Percentiles rank a stretch among this genome's conserved stretches.
Conservation (phyloP, 92 coral and sea anemone genomes). For the Metridium senile region DNA sequence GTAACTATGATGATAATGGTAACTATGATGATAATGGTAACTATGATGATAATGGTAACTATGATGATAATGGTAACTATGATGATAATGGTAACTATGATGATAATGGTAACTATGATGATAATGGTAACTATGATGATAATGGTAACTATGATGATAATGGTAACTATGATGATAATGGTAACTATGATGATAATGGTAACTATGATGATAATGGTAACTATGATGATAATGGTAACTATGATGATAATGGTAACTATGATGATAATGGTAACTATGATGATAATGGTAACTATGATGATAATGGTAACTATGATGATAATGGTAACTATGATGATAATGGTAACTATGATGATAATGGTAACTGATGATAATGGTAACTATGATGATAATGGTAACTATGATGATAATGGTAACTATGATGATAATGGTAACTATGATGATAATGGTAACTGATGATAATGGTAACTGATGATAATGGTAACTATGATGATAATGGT, state of each 20-base stretch:
- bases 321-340: neutral
- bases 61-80: constrained; percentile 6
- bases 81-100: neutral
- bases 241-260: no score
- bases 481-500: neutral
- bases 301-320: neutral
- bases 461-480: neutral
- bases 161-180: neutral
- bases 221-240: neutral
- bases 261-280: neutral
- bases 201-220: neutral
- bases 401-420: neutral
- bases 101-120: neutral
- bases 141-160: constrained; percentile 6
- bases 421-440: constrained; percentile 8
- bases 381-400: neutral
- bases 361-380: neutral
- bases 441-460: neutral
- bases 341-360: neutral
- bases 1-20: no score
- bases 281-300: constrained; percentile 13
- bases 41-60: neutral
- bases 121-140: neutral
- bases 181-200: neutral
- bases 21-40: neutral